phyloP scores from a whole-genome alignment of 2,888 invertebrate species.

The Campoletis raptor region DNA sequence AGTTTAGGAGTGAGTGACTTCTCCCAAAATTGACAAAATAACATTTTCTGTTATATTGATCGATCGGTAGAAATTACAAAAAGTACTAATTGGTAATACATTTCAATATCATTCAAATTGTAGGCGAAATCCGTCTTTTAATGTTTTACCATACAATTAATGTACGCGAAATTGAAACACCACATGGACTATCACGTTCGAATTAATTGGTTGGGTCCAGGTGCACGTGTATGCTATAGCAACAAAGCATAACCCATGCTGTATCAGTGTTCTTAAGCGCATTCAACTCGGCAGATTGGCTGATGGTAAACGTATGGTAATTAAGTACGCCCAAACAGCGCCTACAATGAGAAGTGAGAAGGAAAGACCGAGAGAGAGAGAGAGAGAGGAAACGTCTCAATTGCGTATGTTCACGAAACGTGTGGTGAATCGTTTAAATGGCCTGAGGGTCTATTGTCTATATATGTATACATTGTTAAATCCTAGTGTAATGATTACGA shows the following conservation, averaged over 20 bases:
- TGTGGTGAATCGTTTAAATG: slow-evolving; percentile 49
- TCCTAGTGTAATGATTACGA: background rate
- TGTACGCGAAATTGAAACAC: background rate
- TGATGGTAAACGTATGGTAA: slow-evolving; percentile 65
- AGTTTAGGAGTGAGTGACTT: too few species aligned
- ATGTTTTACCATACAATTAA: too few species aligned
- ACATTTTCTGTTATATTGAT: too few species aligned
- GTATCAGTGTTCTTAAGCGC: slow-evolving; percentile 50
- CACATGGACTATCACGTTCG: background rate
- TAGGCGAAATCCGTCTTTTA: too few species aligned
- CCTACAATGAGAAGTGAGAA: background rate
- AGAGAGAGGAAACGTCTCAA: slow-evolving; percentile 43
- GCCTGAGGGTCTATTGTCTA: slow-evolving; percentile 44
- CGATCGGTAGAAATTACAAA: too few species aligned
- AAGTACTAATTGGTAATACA: too few species aligned
- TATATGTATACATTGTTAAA: slow-evolving; percentile 15
- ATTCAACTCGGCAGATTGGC: slow-evolving; percentile 43
- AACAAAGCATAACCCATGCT: slow-evolving; percentile 34
- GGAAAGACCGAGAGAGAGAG: slow-evolving; percentile 5
- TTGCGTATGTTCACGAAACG: slow-evolving; percentile 63
- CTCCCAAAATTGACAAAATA: too few species aligned
- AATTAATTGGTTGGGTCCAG: background rate
- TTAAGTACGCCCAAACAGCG: slow-evolving; percentile 53
- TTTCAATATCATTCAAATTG: too few species aligned
- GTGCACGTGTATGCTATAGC: slow-evolving; percentile 9